phyloP scores from a whole-genome alignment of 2,113 vertebrate genomes.

The Hemichromis elongatus region DNA sequence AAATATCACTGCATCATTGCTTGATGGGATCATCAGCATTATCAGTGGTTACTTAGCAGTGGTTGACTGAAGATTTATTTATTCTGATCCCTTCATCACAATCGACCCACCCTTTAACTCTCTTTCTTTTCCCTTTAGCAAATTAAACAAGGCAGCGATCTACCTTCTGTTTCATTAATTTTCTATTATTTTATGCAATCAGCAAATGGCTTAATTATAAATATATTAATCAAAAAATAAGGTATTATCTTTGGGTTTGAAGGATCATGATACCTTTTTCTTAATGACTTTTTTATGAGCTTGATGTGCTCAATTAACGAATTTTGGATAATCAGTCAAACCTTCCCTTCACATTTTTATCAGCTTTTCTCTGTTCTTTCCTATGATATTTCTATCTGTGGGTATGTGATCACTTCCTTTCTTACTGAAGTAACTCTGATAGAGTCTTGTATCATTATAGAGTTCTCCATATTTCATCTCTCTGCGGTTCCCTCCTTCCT shows the following conservation, averaged over 20 bases:
- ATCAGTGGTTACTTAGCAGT: not conserved
- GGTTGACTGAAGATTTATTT: not conserved
- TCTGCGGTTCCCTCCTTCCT: not conserved
- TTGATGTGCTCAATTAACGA: slow-evolving; percentile 3
- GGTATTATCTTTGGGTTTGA: not conserved
- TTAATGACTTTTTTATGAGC: not conserved
- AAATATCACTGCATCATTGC: not conserved
- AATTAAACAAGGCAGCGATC: not conserved
- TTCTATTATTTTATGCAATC: not conserved
- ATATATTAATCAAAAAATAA: not conserved
- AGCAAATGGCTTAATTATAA: not conserved
- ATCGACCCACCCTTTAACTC: not conserved
- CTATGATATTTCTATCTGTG: not conserved
- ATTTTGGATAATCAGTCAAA: slow-evolving; percentile 10
- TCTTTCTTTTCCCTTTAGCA: not conserved
- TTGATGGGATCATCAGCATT: not conserved
- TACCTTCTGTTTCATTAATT: not conserved
- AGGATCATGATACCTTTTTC: not conserved
- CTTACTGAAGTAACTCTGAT: slow-evolving; percentile 35
- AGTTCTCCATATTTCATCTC: slow-evolving; percentile 46
- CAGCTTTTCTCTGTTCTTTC: not conserved
- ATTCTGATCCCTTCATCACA: not conserved
- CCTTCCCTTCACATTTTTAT: slow-evolving; percentile 10
- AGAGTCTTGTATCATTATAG: slow-evolving; percentile 49
- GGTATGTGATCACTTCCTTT: not conserved